A percentile compares a stretch with the other conserved stretches of the same genome.
Evolutionary conservation across 37 sponge, comb jelly and placozoan genomes (phyloP).

Genomic region (Axinella damicornis): DNA sequence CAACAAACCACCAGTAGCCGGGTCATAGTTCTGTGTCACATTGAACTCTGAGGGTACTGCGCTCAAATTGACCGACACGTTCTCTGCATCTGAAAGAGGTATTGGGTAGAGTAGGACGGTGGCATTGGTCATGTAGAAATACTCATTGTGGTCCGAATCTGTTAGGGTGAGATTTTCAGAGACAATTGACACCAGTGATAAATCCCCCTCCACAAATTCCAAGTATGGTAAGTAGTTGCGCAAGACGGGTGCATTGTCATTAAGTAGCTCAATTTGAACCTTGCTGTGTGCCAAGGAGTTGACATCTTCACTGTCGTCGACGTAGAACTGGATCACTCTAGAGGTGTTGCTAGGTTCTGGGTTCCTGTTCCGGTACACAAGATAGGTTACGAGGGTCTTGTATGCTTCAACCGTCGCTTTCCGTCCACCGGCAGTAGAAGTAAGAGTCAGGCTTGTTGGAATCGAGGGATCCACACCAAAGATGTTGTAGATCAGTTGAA

Average conservation of each 20-base stretch:
- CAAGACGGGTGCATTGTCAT: constrained; percentile 82
- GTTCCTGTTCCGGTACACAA: constrained; percentile 74
- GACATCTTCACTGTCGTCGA: constrained; percentile 75
- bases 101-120: constrained; percentile 54
- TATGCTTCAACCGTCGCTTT: constrained; percentile 70
- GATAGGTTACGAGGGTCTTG: constrained; percentile 50
- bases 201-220: constrained; percentile 56
- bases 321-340: constrained; percentile 65
- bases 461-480: background rate
- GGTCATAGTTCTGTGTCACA: constrained; percentile 52
- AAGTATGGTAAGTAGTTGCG: constrained; percentile 13
- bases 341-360: constrained; percentile 81
- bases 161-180: constrained; percentile 66
- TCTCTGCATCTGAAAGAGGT: constrained; percentile 55
- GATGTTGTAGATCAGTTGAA: constrained; percentile 30
- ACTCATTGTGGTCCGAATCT: constrained; percentile 89
- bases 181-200: constrained; percentile 47
- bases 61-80: constrained; percentile 63
- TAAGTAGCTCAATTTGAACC: constrained; percentile 53
- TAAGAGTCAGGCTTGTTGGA: constrained; percentile 42
- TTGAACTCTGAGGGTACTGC: background rate
- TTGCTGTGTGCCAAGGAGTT: constrained; percentile 45
- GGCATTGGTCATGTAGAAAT: constrained; percentile 76
- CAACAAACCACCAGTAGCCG: constrained; percentile 44
- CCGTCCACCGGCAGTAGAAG: constrained; percentile 13